phyloP scores from a whole-genome alignment of 2,888 invertebrate genomes.

The Tanypteryx hageni region DNA sequence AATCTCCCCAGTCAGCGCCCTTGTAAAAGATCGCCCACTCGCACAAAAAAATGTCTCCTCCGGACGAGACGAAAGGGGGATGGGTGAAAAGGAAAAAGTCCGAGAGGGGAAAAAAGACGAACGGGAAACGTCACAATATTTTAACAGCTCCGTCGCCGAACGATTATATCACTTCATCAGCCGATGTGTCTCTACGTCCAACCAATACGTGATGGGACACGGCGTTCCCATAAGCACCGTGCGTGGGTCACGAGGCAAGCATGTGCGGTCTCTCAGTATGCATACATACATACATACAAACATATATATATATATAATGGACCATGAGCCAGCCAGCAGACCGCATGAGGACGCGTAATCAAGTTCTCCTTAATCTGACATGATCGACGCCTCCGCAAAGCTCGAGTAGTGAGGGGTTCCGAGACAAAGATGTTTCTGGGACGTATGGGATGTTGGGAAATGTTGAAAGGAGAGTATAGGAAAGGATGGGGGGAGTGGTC shows the following conservation, averaged over 20 bases:
- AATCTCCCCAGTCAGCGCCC: conserved; percentile 43
- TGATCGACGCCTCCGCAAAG: background rate
- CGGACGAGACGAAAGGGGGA: background rate
- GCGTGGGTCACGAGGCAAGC: too few relatives aligned
- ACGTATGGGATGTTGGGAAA: too few relatives aligned
- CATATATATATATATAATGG: too few relatives aligned
- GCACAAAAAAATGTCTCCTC: background rate
- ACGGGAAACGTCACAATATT: background rate
- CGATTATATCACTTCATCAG: background rate
- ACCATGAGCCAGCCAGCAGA: background rate
- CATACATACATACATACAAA: too few relatives aligned
- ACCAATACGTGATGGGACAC: background rate
- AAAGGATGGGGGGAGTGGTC: background rate
- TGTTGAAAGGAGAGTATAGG: background rate
- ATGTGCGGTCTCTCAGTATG: too few relatives aligned
- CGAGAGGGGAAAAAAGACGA: background rate
- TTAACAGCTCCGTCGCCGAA: background rate
- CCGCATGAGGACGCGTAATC: background rate
- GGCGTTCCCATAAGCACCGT: background rate
- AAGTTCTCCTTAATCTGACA: background rate
- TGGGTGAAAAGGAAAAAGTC: background rate
- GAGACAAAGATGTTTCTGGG: background rate
- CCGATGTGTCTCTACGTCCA: background rate
- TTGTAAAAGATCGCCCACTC: conserved; percentile 22
- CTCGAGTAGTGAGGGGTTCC: background rate